A percentile compares a stretch with the other conserved stretches of the same genome.
Evolutionary conservation across 2,888 invertebrate genomes (phyloP).

Genomic region (Himalopsyche japonica): DNA sequence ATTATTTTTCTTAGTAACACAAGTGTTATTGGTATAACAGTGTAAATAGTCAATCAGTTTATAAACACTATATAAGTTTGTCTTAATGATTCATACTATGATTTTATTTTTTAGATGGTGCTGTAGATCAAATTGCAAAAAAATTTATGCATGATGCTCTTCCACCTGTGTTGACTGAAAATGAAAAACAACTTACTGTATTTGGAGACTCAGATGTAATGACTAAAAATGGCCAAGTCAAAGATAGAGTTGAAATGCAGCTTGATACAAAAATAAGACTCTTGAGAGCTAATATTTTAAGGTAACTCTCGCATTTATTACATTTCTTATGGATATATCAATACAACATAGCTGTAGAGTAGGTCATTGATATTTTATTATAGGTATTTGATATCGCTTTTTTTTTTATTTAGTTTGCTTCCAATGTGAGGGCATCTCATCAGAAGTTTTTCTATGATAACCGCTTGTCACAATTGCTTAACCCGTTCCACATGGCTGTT

Average conservation of each 20-base stretch:
- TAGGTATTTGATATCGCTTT: too few species aligned
- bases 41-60: neutral
- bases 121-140: slow-evolving; percentile 85
- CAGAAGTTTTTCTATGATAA: too few species aligned
- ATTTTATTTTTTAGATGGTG: slow-evolving; percentile 61
- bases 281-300: slow-evolving; percentile 60
- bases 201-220: slow-evolving; percentile 74
- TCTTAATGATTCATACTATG: neutral
- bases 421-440: too few species aligned
- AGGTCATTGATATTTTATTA: too few species aligned
- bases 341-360: too few species aligned
- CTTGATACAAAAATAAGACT: slow-evolving; percentile 67
- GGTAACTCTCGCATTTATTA: slow-evolving; percentile 45
- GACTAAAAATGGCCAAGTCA: slow-evolving; percentile 63
- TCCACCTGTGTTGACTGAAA: slow-evolving; percentile 75
- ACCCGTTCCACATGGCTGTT: too few species aligned
- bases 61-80: neutral
- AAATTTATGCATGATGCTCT: slow-evolving; percentile 83
- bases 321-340: neutral
- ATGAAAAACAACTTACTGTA: slow-evolving; percentile 71
- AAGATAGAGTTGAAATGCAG: slow-evolving; percentile 67
- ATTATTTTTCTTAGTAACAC: too few species aligned
- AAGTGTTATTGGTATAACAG: neutral
- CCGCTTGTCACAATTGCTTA: too few species aligned
- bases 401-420: too few species aligned